Base-by-base conservation (phyloP, 1,140 invertebrate species). In the Drosophila elegans region DNA sequence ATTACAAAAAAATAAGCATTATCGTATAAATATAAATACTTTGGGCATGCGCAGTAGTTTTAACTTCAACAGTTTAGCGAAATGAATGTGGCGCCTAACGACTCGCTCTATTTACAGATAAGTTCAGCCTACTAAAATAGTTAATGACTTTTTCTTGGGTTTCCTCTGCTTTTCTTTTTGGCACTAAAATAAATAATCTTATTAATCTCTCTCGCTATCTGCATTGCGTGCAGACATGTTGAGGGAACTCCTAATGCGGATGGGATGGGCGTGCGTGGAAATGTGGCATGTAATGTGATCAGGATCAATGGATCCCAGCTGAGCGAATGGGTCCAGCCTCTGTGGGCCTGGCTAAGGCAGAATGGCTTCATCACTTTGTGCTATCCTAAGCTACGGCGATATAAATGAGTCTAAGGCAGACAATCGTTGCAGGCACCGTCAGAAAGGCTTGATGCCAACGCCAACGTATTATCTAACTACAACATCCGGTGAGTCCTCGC, bases 111-210 rank as follows among this genome's bases (percentile, higher is more conserved):
- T 77, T 38, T 80, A 74, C 52, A 71, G 13, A 38, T 48, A 34
- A 69, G 38, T 32, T 56, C 53, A 73, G 46, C 45, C 56, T 74
- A 78, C 45, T 68, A 71, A 78, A 78, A 38, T 76, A 84, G 46
- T 80, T 84, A 89, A 89, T 88, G 84, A 88, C 84, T 88, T 83
- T 89, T 80, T 32, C 44, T 88, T 63, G 42, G 39, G 64, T 53
- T 68, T 49, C 36, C 11, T 61, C 60, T 66, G 13, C 38, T 54
- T 10, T 55, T 57, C 0, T 76, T 61, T 88, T 88, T 89, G 84
- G 84, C 84, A 89, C 84, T 88, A 86, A 69, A 86, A 86, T 86
- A 88, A 89, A 88, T 86, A 88, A 83, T 89, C 83, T 86, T 86
- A 89, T 79, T 57, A 82, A 82, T 89, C 83, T 86, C 84, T 86